Base-by-base conservation (phyloP, 2,888 invertebrate species). In the Dolichomitus sp. region DNA sequence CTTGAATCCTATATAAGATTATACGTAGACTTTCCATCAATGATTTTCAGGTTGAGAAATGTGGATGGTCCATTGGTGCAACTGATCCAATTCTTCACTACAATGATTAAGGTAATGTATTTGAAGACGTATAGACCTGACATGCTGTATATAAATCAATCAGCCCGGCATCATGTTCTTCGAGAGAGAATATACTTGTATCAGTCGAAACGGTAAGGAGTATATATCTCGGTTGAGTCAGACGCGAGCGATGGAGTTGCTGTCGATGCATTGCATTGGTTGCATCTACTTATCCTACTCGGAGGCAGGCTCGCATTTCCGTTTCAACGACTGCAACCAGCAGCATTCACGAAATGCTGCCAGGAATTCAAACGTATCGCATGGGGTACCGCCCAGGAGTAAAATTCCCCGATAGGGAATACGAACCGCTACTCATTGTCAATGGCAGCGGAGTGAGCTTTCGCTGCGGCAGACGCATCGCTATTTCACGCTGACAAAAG, bases 401-500 rank as follows among this genome's bases (percentile, higher is more conserved):
- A 11, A 72, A 50, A 74, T 83, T 80, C 50, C 50, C 50, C 50
- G 65, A 73, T 63, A 42, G 50, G 50, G 30, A 73, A 54, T 48
- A 66, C 61, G 68, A 65, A 76, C 54, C 54, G 77, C 84, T 40
- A 54, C 70, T 84, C 68, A 72, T 84, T 75, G 81, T 79, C 84
- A 79, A 69, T 72, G 75, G 74, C 78, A 81, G 72, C 52, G 40
- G 33, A 79, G 81, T 73, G 77, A 84, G 61, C 78, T 81, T 69
- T 17, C 37, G 48, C 70, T 81, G 78, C 61, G 66, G 45, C 42
- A 73, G 75, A 78, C 84, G 85, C 83, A 70, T 83, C 68, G 84
- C 82, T 86, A 86, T 88, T 86, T 86, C 78, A 76, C 61, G 77
- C 83, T 85, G 84, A 87, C 87, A 88, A 88, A 87, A 86, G 84